Base-by-base conservation (phyloP, 2,888 invertebrate species). In the Chloroclystis v-ata region DNA sequence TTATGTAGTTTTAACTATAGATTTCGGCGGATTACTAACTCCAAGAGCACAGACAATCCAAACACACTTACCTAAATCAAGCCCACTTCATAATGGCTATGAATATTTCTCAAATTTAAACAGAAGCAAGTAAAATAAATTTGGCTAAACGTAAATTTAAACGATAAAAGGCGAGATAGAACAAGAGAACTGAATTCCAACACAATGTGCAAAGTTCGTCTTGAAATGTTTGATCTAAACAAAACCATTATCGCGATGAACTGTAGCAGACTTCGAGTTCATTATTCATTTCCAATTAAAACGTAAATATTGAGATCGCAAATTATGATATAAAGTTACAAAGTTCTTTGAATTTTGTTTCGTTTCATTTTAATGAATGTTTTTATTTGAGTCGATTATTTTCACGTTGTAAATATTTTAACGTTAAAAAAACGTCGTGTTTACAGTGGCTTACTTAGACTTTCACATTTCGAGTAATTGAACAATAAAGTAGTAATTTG, bases 311-410 rank as follows among this genome's bases (percentile, higher is more conserved):
- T 56, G 41, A 43, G 37, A 40, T 35, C 51, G 51, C 53, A 49
- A 57, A 62, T 59, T 54, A 52, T 39, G 58, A 57, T 53, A 39
- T 59, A 47, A 65, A 65, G 62, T 64, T 60, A 59, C 48, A 46
- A 50, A 50, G 52, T 59, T 60, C n/a, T n/a, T n/a, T n/a, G n/a
- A 60, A 59, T 61, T 62, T 54, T 50, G 43, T 43, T 47, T 52
- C 59, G 59, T 56, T 65, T 67, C 65, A 66, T 63, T 68, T 65
- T 62, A 51, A 52, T 61, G 59, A 52, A 54, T 49, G 38, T 45
- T 52, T 63, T 58, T 52, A 45, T 51, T 43, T 33, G 43, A 59
- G 51, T 20, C 5, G 20, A 5, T 4, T 20, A 20, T 5, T 20
- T 20, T 20, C 5, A 20, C 20, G 20, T 20, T 47, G 41, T 33